A percentile compares a stretch with the other conserved stretches of the same genome.
Evolutionary conservation across 2,888 invertebrate genomes (phyloP).

Genomic region (Pseudococcus jackbeardsleyi): DNA sequence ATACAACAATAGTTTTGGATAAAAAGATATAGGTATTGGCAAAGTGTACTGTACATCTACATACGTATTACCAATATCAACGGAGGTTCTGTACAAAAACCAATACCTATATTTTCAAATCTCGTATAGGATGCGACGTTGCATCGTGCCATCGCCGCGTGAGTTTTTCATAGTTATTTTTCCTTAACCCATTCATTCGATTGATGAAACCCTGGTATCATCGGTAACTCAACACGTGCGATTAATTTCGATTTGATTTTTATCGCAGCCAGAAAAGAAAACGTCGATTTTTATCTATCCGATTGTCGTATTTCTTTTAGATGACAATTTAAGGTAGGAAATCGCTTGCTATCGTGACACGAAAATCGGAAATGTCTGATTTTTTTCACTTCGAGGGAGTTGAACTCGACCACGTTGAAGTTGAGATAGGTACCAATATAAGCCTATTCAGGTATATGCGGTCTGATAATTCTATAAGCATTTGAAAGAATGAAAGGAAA

Average conservation of each 20-base stretch:
- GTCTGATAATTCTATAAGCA: too few species aligned
- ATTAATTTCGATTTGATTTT: not conserved
- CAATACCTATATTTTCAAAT: not conserved
- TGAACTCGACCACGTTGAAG: too few species aligned
- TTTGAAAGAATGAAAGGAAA: not conserved
- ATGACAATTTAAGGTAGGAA: too few species aligned
- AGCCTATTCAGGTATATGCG: too few species aligned
- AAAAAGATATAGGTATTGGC: slow-evolving; percentile 13
- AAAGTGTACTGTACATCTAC: not conserved
- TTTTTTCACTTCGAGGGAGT: too few species aligned
- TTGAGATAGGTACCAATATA: too few species aligned
- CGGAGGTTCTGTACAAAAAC: too few species aligned
- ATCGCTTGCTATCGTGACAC: too few species aligned
- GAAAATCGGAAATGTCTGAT: too few species aligned
- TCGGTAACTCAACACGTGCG: not conserved
- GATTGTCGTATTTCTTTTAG: too few species aligned
- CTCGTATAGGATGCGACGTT: not conserved
- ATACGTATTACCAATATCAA: not conserved
- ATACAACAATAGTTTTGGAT: slow-evolving; percentile 52
- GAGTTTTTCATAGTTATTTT: not conserved
- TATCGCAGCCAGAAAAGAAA: not conserved
- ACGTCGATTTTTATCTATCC: too few species aligned
- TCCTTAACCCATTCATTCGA: not conserved
- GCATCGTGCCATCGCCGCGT: not conserved
- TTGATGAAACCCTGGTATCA: not conserved